Base-by-base conservation (phyloP, 2,113 vertebrate species). In the Misgurnus anguillicaudatus region DNA sequence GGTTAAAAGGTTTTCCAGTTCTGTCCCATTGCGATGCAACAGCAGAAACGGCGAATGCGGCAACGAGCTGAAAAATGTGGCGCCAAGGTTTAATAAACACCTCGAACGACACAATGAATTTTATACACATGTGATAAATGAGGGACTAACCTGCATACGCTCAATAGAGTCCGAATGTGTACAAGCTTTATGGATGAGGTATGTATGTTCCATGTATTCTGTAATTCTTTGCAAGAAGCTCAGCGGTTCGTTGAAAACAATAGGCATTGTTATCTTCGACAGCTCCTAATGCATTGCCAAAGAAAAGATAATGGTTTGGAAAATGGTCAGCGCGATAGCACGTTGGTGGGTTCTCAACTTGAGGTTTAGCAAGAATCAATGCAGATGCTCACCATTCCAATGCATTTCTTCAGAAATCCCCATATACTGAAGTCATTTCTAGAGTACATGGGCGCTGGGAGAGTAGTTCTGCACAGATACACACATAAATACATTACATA, bases 1-100 rank as follows among this genome's bases (percentile, higher is more conserved):
- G 97, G 81, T 99, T 99, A 89, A 99, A 98, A 1, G 97, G 97
- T 86, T 99, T 99, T 90, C 97, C 97, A 85, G 97, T 98, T 90
- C 97, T 92, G 87, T 98, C 97, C 97, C 95, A 98, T 86, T 98
- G 97, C 86, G 97, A 98, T 47, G 97, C 97, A 79, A 99, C 97
- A 39, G 97, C 93, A 2, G 96, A 98, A 71, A 98, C 96, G 0
- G 96, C 96, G 72, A 98, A 99, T 9, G 97, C 96, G 78, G 97
- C 97, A 48, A 99, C 95, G 71, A 94, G 87, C 97, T 99, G 83
- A 3, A 60, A 69, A 60, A 81, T 81, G 47, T 81, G 0, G 66
- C 1, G 16, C 24, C 13, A n/a, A 6, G 10, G 64, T 47, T 73
- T 31, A 82, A 55, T 68, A 61, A 31, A 71, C 17, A 41, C 57